Conservation (phyloP, 2,797 vertebrate genomes). For the Sebastes taczanowskii region DNA sequence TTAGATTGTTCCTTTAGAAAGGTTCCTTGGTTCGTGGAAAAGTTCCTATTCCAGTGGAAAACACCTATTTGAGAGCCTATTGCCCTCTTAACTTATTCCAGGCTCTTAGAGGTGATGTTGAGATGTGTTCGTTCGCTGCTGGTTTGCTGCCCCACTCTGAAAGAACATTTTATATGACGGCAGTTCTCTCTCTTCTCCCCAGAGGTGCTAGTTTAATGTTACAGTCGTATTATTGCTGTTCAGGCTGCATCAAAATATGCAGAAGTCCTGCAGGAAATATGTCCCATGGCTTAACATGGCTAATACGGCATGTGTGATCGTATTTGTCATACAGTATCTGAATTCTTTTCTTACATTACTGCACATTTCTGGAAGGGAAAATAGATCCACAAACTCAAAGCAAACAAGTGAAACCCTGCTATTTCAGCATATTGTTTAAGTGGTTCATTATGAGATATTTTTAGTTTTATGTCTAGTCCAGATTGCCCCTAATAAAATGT, state of each 20-base stretch:
- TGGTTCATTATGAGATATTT: constrained; percentile 1
- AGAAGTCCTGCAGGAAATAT: not conserved
- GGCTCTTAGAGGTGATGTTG: constrained; percentile 1
- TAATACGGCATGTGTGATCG: not conserved
- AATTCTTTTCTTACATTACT: not conserved
- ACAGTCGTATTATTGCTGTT: not conserved
- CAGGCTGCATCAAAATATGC: not conserved
- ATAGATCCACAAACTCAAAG: not conserved
- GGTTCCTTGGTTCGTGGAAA: not conserved
- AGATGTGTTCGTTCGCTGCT: constrained; percentile 51
- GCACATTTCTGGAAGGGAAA: not conserved
- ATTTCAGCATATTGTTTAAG: not conserved
- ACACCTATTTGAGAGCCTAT: not conserved
- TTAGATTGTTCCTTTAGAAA: not conserved
- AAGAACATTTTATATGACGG: constrained; percentile 28
- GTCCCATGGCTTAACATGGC: constrained; percentile 5
- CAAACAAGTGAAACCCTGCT: not conserved
- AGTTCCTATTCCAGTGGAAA: not conserved
- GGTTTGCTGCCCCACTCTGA: not conserved
- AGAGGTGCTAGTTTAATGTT: constrained; percentile 3
- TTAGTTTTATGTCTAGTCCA: not conserved
- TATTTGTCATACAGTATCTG: not conserved
- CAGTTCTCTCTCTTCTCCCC: constrained; percentile 3
- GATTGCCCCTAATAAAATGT: constrained; percentile 32
- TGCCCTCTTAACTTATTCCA: not conserved